Base-by-base conservation (phyloP, 2,113 vertebrate species). In the Oxyruncus cristatus region DNA sequence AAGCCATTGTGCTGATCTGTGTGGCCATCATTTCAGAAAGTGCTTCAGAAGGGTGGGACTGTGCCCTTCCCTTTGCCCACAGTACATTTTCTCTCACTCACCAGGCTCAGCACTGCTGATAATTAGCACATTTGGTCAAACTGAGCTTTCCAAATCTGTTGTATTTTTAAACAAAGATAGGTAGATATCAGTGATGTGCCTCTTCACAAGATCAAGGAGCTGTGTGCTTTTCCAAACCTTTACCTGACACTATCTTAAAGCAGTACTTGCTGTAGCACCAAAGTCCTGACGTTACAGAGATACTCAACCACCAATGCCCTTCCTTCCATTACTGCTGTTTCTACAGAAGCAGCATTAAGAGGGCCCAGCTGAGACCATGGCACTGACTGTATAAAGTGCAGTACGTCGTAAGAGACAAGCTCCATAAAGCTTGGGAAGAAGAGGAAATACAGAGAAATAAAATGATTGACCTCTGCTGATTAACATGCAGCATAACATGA, bases 341-440 rank as follows among this genome's bases (percentile, higher is more conserved):
- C 47, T 77, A 86, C 50, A 79, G 71, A 79, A 72, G 59, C 17
- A 80, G 21, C 30, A 52, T 37, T 70, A 74, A 68, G 30, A 80
- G 61, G 13, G 17, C 46, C 24, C 35, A 82, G 52, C 23, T 58
- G 52, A 85, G 71, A 83, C 35, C 12, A 4, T 22, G 44, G 11
- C 67, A 62, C 33, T 63, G 44, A 20, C 59, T 55, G 30, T 50
- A 20, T 22, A 13, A 70, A 77, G 35, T 23, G 22, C 24, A 39
- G 16, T 35, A 20, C 35, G 19, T 39, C 14, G 0, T n/a, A 47
- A 77, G 46, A 76, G 27, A 61, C 0, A 0, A 78, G 37, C 55
- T 73, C 79, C 47, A 59, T 49, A 91, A 90, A 65, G 0, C 59
- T 84, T 44, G 30, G 11, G 19, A 76, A 24, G 66, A 79, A 58